Conservation (phyloP, 2,113 vertebrate genomes). For the Semnornis frantzii region DNA sequence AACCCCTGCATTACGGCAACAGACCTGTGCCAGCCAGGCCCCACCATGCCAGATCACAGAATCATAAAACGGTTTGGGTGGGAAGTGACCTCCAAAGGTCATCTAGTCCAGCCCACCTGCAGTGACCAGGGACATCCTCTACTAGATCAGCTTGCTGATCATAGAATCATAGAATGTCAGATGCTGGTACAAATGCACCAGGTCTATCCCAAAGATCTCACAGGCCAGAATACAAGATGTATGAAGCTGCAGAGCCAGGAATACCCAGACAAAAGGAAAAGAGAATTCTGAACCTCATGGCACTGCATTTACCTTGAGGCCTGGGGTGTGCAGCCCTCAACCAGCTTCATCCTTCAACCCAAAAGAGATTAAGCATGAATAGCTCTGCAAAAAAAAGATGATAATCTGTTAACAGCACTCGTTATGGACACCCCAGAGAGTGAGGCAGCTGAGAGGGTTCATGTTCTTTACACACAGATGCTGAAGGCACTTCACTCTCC, state of each 20-base stretch:
- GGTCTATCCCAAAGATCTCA: neutral
- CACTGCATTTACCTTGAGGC: neutral
- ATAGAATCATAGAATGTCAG: neutral
- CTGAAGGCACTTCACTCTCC: neutral
- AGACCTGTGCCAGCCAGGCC: neutral
- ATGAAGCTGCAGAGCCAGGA: neutral
- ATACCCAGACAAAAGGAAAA: neutral
- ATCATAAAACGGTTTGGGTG: too few species aligned
- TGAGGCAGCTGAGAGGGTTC: neutral
- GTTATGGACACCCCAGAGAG: neutral
- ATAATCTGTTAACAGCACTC: neutral
- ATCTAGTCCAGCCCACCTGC: too few species aligned
- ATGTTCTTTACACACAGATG: neutral
- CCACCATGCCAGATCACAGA: neutral
- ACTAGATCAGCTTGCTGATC: too few species aligned
- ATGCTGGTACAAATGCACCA: neutral
- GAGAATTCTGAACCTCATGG: neutral
- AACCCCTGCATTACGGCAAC: neutral
- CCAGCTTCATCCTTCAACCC: neutral
- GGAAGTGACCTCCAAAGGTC: too few species aligned
- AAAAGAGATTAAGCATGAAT: neutral
- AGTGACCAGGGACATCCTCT: too few species aligned
- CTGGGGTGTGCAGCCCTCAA: neutral
- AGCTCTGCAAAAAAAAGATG: neutral
- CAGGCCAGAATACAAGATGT: neutral